phyloP scores from a whole-genome alignment of 1,140 invertebrate genomes.

The Potamilus streckersoni region DNA sequence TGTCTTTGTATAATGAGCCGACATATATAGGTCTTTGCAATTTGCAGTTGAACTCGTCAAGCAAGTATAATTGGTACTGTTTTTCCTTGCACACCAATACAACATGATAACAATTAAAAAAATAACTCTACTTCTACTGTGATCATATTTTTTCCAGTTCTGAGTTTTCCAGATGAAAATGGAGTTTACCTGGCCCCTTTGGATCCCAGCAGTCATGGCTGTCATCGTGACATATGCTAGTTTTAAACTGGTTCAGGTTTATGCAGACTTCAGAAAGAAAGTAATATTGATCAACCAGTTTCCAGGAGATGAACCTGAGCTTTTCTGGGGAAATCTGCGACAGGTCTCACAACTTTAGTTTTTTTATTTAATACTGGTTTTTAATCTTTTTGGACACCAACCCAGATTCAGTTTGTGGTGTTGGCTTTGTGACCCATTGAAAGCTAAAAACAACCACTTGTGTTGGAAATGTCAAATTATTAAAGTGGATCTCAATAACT shows the following conservation, averaged over 20 bases:
- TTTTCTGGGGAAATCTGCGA: constrained; percentile 21
- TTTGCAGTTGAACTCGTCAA: no score
- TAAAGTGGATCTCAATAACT: no score
- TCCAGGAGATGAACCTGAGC: constrained; percentile 11
- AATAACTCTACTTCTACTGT: not conserved
- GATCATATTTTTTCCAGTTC: not conserved
- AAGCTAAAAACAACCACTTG: no score
- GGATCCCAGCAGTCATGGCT: not conserved
- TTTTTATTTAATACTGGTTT: no score
- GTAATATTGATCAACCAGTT: constrained; percentile 15
- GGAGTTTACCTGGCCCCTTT: not conserved
- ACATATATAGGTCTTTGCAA: no score
- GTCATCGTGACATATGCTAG: not conserved
- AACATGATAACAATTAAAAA: not conserved
- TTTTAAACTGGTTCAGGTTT: constrained; percentile 1
- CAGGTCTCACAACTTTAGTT: not conserved
- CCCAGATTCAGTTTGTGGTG: no score
- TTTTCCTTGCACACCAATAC: no score
- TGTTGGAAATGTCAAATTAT: no score
- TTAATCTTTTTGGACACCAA: no score
- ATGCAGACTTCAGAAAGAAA: constrained; percentile 4
- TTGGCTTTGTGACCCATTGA: no score
- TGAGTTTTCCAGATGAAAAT: not conserved
- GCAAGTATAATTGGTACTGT: no score
- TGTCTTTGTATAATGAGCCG: no score